Conservation (phyloP, 1,140 invertebrate species). For the Aphaenogaster rudis region DNA sequence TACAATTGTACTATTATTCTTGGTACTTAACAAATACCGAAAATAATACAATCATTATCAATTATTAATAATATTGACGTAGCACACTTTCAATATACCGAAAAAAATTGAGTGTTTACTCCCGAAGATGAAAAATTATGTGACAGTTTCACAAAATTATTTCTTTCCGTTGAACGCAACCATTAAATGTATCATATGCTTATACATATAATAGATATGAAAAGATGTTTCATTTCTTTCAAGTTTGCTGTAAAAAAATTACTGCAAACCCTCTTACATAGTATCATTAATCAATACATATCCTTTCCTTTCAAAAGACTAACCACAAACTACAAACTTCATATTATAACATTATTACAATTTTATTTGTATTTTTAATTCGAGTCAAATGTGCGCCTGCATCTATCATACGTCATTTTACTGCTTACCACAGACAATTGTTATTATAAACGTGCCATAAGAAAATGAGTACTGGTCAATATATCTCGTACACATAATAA, state of each 20-base stretch:
- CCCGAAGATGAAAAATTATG: constrained; percentile 12
- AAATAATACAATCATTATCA: background rate
- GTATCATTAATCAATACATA: constrained; percentile 33
- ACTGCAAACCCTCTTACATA: constrained; percentile 51
- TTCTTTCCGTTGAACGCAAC: constrained; percentile 39
- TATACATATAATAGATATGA: constrained; percentile 66
- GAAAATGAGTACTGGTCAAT: constrained; percentile 85
- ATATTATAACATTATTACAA: constrained; percentile 77
- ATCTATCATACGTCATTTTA: constrained; percentile 78
- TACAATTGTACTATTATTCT: background rate
- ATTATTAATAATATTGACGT: background rate
- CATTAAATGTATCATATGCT: constrained; percentile 18
- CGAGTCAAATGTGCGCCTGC: constrained; percentile 75
- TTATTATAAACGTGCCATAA: constrained; percentile 86
- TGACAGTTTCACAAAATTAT: background rate
- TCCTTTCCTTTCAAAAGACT: constrained; percentile 32
- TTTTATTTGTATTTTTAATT: constrained; percentile 81
- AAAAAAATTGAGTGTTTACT: background rate
- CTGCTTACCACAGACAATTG: constrained; percentile 80
- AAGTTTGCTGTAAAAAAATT: constrained; percentile 64
- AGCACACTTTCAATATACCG: background rate
- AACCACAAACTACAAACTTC: constrained; percentile 63
- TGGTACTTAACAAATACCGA: constrained; percentile 1
- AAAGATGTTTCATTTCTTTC: constrained; percentile 43
- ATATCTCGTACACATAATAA: constrained; percentile 86